Conservation (phyloP, 2,113 vertebrate genomes). For the Caracal caracal region DNA sequence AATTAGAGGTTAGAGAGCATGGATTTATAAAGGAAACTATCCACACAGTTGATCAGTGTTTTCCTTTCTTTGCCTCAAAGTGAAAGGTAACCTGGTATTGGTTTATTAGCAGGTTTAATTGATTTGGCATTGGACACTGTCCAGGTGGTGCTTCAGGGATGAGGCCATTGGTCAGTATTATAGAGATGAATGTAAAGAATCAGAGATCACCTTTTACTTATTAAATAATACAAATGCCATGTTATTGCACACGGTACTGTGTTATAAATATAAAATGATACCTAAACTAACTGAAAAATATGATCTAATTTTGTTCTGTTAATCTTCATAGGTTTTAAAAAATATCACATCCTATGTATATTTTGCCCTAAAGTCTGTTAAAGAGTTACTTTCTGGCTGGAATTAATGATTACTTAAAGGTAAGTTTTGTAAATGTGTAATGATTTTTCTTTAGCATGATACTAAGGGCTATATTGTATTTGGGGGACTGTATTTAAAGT, state of each 20-base stretch:
- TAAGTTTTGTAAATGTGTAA: background rate
- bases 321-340: background rate
- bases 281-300: background rate
- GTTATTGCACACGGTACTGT: background rate
- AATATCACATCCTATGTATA: background rate
- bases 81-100: background rate
- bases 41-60: background rate
- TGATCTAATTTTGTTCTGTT: background rate
- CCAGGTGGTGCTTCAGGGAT: background rate
- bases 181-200: background rate
- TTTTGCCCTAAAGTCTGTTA: background rate
- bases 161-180: background rate
- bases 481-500: background rate
- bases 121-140: background rate
- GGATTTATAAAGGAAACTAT: background rate
- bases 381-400: background rate
- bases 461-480: background rate
- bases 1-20: background rate
- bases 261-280: constrained; percentile 5
- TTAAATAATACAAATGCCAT: background rate
- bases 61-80: background rate
- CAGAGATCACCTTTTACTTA: background rate
- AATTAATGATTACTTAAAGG: background rate
- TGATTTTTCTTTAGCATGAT: background rate
- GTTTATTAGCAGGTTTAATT: background rate